Conservation (phyloP, 2,888 invertebrate genomes). For the Orchesella flavescens region DNA sequence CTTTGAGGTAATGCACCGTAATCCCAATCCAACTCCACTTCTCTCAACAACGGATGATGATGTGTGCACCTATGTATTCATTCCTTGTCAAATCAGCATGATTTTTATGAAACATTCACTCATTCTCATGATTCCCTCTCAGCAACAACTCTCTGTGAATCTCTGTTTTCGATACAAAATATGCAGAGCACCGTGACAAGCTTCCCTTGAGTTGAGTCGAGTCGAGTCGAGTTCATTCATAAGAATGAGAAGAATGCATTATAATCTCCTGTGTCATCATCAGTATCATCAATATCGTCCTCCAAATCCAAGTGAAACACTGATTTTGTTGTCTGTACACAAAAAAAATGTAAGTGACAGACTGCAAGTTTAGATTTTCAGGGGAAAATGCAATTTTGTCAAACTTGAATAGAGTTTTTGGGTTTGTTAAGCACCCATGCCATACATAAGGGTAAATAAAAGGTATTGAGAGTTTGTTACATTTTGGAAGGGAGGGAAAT, state of each 20-base stretch:
- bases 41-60: not conserved
- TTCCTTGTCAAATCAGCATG: conserved; percentile 36
- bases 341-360: conserved; percentile 20
- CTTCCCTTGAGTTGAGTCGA: not conserved
- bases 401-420: conserved; percentile 31
- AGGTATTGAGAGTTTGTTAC: not conserved
- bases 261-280: conserved; percentile 7
- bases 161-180: conserved; percentile 3
- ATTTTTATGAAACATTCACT: conserved; percentile 10
- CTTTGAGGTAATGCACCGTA: conserved; percentile 37
- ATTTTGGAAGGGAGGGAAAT: conserved; percentile 19
- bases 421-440: conserved; percentile 36
- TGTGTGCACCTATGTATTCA: conserved; percentile 21
- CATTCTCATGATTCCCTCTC: not conserved
- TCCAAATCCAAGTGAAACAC: too few species aligned
- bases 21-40: not conserved
- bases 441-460: too few species aligned
- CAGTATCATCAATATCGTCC: conserved; percentile 6
- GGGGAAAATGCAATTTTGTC: conserved; percentile 31
- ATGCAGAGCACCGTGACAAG: not conserved
- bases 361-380: conserved; percentile 12
- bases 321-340: not conserved
- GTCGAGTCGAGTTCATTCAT: not conserved
- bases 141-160: not conserved
- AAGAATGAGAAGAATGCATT: not conserved